Base-by-base conservation (phyloP, 1,140 invertebrate genomes). In the Chlorops oryzae region DNA sequence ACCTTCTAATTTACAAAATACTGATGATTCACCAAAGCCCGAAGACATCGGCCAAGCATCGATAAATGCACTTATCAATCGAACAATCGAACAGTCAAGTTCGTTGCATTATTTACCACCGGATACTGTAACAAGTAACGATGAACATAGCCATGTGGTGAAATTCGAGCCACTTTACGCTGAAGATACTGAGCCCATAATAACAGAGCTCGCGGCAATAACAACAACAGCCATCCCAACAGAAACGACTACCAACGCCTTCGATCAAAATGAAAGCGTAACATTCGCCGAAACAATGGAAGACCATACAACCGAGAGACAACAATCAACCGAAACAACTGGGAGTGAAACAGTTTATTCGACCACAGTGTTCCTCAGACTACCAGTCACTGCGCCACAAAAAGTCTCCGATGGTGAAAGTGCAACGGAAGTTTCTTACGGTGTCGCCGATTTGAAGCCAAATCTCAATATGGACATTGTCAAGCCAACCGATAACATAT, bases 401-500 rank as follows among this genome's bases (percentile, higher is more conserved):
- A 53, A 37, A 23, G 34, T 48, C 0, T 17, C 34, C 23, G 46
- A 53, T 12, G 39, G 45, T 5, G 25, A 17, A 10, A 24, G 24
- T 25, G 25, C 24, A 4, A 66, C 62, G 1, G 62, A 63, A 35
- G 55, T 58, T 2, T 58, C 65, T 0, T 61, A 62, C 1, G 55
- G 56, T 52, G 57, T 70, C 32, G 65, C 63, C 38, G 62, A 69
- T 50, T 50, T 70, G 23, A 62, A 65, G 39, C 62, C 65, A 34
- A 61, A 69, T 27, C 57, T 70, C 0, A 69, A 70, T 43, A 20
- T 69, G 40, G 60, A 70, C 28, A 49, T 70, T 35, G 48, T 70
- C 0, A 63, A 53, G 38, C 66, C 66, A 10, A 66, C 60, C 12
- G 63, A 65, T 27, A 61, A 63, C 28, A 68, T 73, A 47, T 64